A percentile compares a stretch with the other conserved stretches of the same genome.
phyloP scores from a whole-genome alignment of 2,113 vertebrate species.

The Procavia capensis region DNA sequence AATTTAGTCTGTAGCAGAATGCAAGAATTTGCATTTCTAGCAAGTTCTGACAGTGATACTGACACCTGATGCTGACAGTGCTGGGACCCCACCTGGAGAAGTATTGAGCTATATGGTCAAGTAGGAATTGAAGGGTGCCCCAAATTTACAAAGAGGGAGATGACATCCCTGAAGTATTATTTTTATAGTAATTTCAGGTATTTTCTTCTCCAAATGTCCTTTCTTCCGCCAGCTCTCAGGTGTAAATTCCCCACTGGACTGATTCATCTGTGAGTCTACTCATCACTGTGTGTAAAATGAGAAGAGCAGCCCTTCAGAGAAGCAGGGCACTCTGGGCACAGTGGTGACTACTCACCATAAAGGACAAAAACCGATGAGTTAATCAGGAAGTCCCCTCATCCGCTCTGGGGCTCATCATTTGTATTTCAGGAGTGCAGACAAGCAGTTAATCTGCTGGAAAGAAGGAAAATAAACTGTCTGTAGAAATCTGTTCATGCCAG shows the following conservation, averaged over 20 bases:
- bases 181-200: neutral
- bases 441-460: constrained; percentile 70
- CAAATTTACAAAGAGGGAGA: neutral
- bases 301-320: neutral
- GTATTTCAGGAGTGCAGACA: constrained; percentile 64
- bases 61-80: neutral
- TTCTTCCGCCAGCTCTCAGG: neutral
- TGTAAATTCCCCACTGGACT: neutral
- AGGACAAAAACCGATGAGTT: constrained; percentile 53
- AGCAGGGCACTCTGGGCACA: neutral
- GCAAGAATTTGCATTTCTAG: neutral
- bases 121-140: neutral
- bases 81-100: neutral
- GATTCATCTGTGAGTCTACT: neutral
- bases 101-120: neutral
- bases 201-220: neutral
- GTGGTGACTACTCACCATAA: constrained; percentile 48
- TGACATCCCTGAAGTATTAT: neutral
- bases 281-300: neutral
- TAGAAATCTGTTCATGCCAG: constrained; percentile 51
- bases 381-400: neutral
- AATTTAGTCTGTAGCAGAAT: neutral
- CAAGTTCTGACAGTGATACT: neutral
- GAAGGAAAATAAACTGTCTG: constrained; percentile 39
- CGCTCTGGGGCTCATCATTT: constrained; percentile 56